These are phyloP conservation scores for Mylabris sibirica DNA, from an alignment of 2,888 invertebrate species.

Conservation along the genomic window DNA sequence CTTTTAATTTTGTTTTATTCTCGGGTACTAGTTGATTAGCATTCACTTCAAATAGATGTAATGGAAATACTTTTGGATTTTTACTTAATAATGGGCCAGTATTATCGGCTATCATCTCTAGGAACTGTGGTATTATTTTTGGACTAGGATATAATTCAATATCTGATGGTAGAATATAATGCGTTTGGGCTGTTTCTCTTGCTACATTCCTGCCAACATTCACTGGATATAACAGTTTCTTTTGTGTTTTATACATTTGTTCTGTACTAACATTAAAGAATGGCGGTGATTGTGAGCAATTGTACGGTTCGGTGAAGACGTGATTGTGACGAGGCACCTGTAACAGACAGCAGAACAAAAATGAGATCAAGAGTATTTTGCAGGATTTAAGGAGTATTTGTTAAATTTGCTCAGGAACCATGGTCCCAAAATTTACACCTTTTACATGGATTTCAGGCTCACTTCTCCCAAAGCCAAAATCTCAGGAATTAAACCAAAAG, in stretches of 20 bases:
- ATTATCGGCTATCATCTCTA: slow-evolving; percentile 83
- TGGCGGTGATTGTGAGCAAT: slow-evolving; percentile 76
- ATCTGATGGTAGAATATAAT: slow-evolving; percentile 85
- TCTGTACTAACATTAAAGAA: slow-evolving; percentile 71
- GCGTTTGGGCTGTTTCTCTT: slow-evolving; percentile 80
- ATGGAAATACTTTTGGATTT: slow-evolving; percentile 80
- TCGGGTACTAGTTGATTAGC: slow-evolving; percentile 72
- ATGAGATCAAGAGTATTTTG: no score
- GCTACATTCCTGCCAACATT: slow-evolving; percentile 92
- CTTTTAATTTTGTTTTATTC: slow-evolving; percentile 72
- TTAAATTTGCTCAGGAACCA: no score
- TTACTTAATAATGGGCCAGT: slow-evolving; percentile 67
- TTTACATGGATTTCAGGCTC: no score
- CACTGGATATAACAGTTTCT: slow-evolving; percentile 85
- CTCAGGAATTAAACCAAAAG: no score
- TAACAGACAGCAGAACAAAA: slow-evolving; percentile 53
- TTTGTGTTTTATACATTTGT: slow-evolving; percentile 79
- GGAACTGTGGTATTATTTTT: slow-evolving; percentile 78
- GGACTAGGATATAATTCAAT: slow-evolving; percentile 92
- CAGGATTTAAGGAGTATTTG: no score
- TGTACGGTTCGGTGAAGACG: slow-evolving; percentile 70
- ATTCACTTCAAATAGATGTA: slow-evolving; percentile 89
- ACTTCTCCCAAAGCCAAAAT: no score
- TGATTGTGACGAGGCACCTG: slow-evolving; percentile 74
- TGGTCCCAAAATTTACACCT: no score